Evolutionary conservation across 2,888 invertebrate genomes (phyloP).

Genomic region (Nemotelus pantherinus): DNA sequence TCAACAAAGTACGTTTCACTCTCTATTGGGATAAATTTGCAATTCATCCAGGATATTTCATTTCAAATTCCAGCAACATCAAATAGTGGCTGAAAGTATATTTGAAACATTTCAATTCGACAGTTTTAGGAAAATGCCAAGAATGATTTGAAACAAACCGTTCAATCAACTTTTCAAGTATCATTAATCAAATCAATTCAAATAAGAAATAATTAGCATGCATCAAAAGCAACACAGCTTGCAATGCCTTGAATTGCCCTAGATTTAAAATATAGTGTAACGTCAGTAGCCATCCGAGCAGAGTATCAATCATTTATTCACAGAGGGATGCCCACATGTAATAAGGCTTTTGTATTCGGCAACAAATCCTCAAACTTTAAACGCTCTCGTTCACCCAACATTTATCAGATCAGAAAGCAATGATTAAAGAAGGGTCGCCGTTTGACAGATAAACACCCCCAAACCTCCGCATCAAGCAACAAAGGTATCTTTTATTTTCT

Average conservation of each 20-base stretch:
- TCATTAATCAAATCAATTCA: constrained; percentile 59
- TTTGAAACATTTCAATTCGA: no score
- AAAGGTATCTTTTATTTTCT: constrained; percentile 17
- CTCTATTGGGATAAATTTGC: no score
- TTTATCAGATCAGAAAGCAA: constrained; percentile 43
- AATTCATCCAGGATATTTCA: no score
- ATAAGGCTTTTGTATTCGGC: constrained; percentile 45
- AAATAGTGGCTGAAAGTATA: no score
- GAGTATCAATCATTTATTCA: constrained; percentile 51
- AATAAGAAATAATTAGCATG: constrained; percentile 60
- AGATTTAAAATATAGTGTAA: constrained; percentile 32
- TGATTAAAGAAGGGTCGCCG: constrained; percentile 39
- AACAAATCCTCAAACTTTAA: constrained; percentile 49
- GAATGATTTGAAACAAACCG: no score
- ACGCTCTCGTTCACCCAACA: constrained; percentile 32
- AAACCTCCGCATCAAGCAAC: neutral
- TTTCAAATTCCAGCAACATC: no score
- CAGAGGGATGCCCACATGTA: constrained; percentile 51
- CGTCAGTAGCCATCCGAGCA: constrained; percentile 36
- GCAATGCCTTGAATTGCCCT: constrained; percentile 25
- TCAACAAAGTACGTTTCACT: no score
- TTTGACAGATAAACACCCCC: constrained; percentile 28
- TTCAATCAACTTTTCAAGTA: no score
- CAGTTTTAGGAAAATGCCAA: no score
- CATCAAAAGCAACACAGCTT: constrained; percentile 50